These are phyloP conservation scores for Microchrysa polita DNA, from an alignment of 2,888 invertebrate species.

Conservation along the genomic window DNA sequence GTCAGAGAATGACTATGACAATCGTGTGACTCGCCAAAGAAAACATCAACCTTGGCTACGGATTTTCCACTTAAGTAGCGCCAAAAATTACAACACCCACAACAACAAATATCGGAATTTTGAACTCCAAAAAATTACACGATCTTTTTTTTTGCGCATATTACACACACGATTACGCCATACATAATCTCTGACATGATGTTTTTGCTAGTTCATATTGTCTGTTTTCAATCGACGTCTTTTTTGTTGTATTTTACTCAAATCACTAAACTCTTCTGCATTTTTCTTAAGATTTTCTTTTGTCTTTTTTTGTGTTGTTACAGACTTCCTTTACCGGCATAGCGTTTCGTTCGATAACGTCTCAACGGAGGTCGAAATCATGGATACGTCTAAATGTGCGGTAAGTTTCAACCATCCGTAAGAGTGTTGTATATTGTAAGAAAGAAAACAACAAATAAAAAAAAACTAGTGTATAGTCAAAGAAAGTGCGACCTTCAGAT, in stretches of 20 bases:
- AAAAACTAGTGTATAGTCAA: background rate
- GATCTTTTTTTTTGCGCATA: slow-evolving; percentile 26
- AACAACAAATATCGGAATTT: too few relatives aligned
- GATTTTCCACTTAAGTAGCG: slow-evolving; percentile 14
- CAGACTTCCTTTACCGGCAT: slow-evolving; percentile 84
- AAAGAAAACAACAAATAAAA: background rate
- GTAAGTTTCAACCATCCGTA: slow-evolving; percentile 69
- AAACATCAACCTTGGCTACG: background rate
- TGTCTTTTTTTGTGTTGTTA: slow-evolving; percentile 63
- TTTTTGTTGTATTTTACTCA: too few relatives aligned
- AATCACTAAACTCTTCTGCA: too few relatives aligned
- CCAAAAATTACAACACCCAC: slow-evolving; percentile 32
- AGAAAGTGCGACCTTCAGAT: slow-evolving; percentile 10
- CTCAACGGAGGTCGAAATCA: slow-evolving; percentile 80
- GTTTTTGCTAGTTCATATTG: slow-evolving; percentile 22
- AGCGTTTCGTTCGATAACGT: slow-evolving; percentile 81
- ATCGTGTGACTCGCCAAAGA: slow-evolving; percentile 8
- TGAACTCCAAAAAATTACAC: slow-evolving; percentile 20
- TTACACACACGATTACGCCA: slow-evolving; percentile 27
- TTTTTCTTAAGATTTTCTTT: slow-evolving; percentile 2
- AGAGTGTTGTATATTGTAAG: slow-evolving; percentile 10
- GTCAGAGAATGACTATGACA: slow-evolving; percentile 13
- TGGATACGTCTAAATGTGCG: slow-evolving; percentile 83
- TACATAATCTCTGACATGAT: slow-evolving; percentile 26
- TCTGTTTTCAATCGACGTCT: too few relatives aligned